Conservation (phyloP, 1,140 invertebrate genomes). For the Drosophila sturtevanti region DNA sequence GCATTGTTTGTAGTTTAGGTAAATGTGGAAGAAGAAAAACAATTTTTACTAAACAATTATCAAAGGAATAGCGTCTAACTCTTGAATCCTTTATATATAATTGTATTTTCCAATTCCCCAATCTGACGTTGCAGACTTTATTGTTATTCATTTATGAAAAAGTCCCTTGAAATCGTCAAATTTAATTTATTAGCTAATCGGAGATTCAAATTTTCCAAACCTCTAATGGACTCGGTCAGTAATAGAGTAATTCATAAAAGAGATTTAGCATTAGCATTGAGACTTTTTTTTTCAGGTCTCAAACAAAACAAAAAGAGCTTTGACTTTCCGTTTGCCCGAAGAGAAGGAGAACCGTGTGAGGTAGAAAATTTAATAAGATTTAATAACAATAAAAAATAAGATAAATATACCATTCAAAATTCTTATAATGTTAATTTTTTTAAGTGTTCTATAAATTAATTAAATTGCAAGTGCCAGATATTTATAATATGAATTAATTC, state of each 20-base stretch:
- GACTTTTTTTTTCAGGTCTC: conserved; percentile 23
- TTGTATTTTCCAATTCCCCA: too few species aligned
- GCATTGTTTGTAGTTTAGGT: too few species aligned
- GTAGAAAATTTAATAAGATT: conserved; percentile 13
- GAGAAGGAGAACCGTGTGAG: background rate
- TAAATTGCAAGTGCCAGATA: background rate
- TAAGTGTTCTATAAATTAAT: conserved; percentile 11
- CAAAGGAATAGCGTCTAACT: too few species aligned
- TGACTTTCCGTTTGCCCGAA: background rate
- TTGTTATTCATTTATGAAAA: too few species aligned
- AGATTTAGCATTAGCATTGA: conserved; percentile 11
- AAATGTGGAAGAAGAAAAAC: too few species aligned
- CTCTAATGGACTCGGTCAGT: background rate
- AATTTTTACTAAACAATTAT: too few species aligned
- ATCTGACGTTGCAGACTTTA: too few species aligned
- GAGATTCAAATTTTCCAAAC: too few species aligned
- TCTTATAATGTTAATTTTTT: background rate
- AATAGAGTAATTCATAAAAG: conserved; percentile 8
- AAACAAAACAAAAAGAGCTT: conserved; percentile 44
- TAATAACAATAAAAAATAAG: conserved; percentile 24
- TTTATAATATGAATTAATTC: conserved; percentile 19
- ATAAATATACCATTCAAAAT: background rate
- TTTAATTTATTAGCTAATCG: too few species aligned
- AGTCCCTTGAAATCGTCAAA: too few species aligned
- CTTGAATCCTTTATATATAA: too few species aligned